Percentiles rank a stretch among this genome's conserved stretches.
These are phyloP conservation scores for Aphidius gifuensis DNA, from an alignment of 1,140 invertebrate genomes.

Conservation along the genomic window DNA sequence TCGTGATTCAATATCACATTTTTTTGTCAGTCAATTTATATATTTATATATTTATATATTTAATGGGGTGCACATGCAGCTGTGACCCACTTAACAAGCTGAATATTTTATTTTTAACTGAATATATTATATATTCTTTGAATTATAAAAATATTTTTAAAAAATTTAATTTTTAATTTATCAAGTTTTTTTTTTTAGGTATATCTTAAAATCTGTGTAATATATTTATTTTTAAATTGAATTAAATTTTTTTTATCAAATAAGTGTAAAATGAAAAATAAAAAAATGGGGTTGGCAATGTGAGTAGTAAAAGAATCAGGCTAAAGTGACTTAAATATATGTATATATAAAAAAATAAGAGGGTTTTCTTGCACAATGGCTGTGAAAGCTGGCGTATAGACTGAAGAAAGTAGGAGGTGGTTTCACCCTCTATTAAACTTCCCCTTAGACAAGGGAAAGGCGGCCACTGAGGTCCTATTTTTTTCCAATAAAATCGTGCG, in stretches of 20 bases:
- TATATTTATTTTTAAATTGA: too few species aligned
- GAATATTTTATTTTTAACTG: too few species aligned
- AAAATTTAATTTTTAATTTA: background rate
- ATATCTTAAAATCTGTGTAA: too few species aligned
- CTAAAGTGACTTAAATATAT: constrained; percentile 18
- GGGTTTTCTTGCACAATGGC: background rate
- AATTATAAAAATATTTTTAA: background rate
- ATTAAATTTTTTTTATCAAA: too few species aligned
- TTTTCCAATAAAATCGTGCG: constrained; percentile 41
- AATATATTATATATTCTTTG: background rate
- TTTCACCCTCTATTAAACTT: constrained; percentile 58
- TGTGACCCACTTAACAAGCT: background rate
- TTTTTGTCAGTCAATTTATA: background rate
- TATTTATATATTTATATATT: background rate
- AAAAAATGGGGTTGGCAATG: background rate
- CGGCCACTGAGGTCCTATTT: constrained; percentile 40
- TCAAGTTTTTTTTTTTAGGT: too few species aligned
- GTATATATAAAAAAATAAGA: constrained; percentile 16
- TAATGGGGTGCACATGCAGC: background rate
- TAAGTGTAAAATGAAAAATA: background rate
- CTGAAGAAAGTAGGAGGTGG: constrained; percentile 39
- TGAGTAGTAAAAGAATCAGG: constrained; percentile 11
- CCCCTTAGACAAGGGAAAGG: constrained; percentile 53
- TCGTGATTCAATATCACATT: constrained; percentile 20
- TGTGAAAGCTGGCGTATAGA: constrained; percentile 5